Conservation (phyloP, 2,797 vertebrate genomes). For the Enteromius anoplus region DNA sequence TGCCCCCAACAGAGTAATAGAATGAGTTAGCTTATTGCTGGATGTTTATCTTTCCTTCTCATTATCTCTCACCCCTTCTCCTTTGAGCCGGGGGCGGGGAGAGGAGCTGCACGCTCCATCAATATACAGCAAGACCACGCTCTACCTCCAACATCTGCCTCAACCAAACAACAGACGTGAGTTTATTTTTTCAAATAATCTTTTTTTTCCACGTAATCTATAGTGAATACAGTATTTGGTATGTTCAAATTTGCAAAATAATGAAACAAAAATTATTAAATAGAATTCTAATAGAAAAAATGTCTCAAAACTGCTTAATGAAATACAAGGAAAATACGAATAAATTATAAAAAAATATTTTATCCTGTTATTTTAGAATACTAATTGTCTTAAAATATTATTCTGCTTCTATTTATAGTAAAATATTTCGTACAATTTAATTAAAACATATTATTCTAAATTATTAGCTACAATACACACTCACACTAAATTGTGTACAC, state of each 20-base stretch:
- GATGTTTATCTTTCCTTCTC: slow-evolving; percentile 62
- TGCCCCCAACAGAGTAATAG: slow-evolving; percentile 62
- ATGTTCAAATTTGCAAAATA: neutral
- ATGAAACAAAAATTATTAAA: neutral
- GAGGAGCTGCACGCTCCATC: neutral
- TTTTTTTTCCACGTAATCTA: neutral
- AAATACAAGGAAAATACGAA: neutral
- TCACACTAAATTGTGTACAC: neutral
- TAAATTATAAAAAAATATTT: neutral
- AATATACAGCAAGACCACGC: slow-evolving; percentile 4
- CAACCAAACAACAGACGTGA: slow-evolving; percentile 11
- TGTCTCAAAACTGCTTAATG: neutral
- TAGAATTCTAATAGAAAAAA: neutral
- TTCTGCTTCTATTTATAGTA: neutral
- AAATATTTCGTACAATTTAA: neutral
- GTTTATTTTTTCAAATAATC: slow-evolving; percentile 15
- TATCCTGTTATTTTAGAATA: neutral
- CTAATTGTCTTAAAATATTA: neutral
- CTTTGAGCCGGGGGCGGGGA: neutral
- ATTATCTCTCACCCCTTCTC: slow-evolving; percentile 23
- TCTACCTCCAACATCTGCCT: slow-evolving; percentile 15
- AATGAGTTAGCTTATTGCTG: slow-evolving; percentile 68
- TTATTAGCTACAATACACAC: neutral
- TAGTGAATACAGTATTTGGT: neutral
- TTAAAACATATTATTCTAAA: neutral